Percentiles rank a stretch among this genome's conserved stretches.
These are phyloP conservation scores for Yponomeuta sedellus DNA, from an alignment of 2,888 invertebrate species.

Conservation along the genomic window DNA sequence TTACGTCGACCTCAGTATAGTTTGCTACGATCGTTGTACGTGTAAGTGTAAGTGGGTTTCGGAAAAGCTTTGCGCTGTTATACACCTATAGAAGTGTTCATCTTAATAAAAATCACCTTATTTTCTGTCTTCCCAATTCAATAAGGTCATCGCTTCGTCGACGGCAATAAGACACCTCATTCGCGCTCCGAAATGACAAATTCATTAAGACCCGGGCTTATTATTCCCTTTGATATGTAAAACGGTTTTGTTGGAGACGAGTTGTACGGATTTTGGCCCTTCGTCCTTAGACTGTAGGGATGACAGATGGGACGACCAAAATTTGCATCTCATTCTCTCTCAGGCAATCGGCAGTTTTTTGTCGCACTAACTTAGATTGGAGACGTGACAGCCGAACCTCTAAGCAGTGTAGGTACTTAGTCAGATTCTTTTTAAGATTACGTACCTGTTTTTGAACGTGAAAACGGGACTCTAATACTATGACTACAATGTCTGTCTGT, in stretches of 20 bases:
- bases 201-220: slow-evolving; percentile 3
- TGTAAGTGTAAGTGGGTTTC: no score
- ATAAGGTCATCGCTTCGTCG: not conserved
- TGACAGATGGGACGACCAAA: not conserved
- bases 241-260: slow-evolving; percentile 4
- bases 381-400: not conserved
- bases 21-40: no score
- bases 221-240: slow-evolving; percentile 9
- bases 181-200: slow-evolving; percentile 2
- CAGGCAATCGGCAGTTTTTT: not conserved
- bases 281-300: not conserved
- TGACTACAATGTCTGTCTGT: no score
- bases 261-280: not conserved
- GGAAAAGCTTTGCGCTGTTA: no score
- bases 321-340: not conserved
- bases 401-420: no score
- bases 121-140: not conserved
- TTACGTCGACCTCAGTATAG: no score
- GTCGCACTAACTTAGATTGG: not conserved
- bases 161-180: not conserved
- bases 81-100: no score
- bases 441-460: no score
- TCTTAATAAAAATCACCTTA: not conserved
- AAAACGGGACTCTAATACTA: no score
- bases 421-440: no score